Base-by-base conservation (phyloP, 2,888 invertebrate genomes). In the Drosophila mimetica region DNA sequence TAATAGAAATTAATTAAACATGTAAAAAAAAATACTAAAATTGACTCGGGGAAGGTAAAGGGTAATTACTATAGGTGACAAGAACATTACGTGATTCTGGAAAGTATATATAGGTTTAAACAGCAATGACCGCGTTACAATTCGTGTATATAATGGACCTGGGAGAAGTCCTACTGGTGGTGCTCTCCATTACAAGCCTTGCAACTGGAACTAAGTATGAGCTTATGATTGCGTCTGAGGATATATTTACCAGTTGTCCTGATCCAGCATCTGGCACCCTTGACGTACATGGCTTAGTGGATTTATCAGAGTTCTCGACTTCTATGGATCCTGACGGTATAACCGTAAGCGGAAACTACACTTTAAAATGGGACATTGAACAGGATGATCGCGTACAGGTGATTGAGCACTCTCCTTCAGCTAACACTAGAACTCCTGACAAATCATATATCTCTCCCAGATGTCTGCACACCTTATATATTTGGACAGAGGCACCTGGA, bases 401-500 rank as follows among this genome's bases (percentile, higher is more conserved):
- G 8, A 32, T 7, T 7, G 14, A 11, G n/a, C 4, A 1, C 4
- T 7, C 11, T 9, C 2, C 9, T 7, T 25, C 25, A 42, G 4
- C 7, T 6, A 5, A 18, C 7, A 6, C n/a, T 20, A 2, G 4
- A 2, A 11, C 4, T 2, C 3, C 8, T 2, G 2, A 13, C 11
- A 9, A 7, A 25, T 25, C 25, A 25, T 25, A 6, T 20, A 16
- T 41, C 20, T 41, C 9, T 13, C 1, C 0, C 5, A 44, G 8
- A 6, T 9, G 22, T 34, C 13, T 6, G 1, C n/a, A 1, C 25
- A 5, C 1, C 50, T 55, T 13, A 2, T 50, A 0, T 50, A 48
- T 6, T 47, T 34, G 13, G 54, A 55, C n/a, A 14, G 51, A 11
- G 54, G 54, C 13, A 55, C 34, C 1, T 55, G 54, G 54, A 25